These are phyloP conservation scores for Aleiodes testaceus DNA, from an alignment of 2,888 invertebrate species.

Conservation along the genomic window DNA sequence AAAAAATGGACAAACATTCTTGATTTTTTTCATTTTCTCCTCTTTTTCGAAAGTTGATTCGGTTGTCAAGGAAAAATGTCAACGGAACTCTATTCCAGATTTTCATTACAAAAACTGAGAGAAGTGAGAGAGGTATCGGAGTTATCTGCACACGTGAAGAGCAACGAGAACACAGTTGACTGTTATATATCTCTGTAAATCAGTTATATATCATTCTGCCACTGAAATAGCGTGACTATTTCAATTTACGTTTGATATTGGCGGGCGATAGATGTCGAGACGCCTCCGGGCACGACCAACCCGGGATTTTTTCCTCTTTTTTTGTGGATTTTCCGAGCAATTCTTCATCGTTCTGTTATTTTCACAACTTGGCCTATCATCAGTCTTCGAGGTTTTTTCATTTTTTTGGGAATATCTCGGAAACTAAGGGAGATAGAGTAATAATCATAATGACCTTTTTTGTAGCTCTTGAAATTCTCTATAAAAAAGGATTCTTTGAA, in stretches of 20 bases:
- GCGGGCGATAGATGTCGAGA: constrained; percentile 63
- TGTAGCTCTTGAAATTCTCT: no score
- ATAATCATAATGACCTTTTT: no score
- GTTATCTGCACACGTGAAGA: background rate
- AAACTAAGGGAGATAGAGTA: no score
- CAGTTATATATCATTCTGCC: constrained; percentile 49
- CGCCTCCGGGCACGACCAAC: constrained; percentile 56
- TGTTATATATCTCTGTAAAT: constrained; percentile 7
- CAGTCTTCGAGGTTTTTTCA: no score
- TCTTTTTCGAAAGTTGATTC: constrained; percentile 11
- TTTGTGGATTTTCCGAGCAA: constrained; percentile 49
- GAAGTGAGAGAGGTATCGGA: no score
- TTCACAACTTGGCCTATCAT: no score
- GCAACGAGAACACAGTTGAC: background rate
- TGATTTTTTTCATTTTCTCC: no score
- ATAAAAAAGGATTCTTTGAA: no score
- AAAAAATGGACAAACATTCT: constrained; percentile 5
- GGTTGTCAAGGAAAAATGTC: constrained; percentile 16
- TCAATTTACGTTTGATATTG: constrained; percentile 68
- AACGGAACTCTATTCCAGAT: constrained; percentile 19
- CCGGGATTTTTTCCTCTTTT: constrained; percentile 63
- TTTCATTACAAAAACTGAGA: constrained; percentile 22
- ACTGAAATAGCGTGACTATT: constrained; percentile 68
- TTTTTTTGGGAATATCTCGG: no score
- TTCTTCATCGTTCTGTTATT: no score